Conservation (phyloP, 2,888 invertebrate genomes). For the Siphlonurus alternatus region DNA sequence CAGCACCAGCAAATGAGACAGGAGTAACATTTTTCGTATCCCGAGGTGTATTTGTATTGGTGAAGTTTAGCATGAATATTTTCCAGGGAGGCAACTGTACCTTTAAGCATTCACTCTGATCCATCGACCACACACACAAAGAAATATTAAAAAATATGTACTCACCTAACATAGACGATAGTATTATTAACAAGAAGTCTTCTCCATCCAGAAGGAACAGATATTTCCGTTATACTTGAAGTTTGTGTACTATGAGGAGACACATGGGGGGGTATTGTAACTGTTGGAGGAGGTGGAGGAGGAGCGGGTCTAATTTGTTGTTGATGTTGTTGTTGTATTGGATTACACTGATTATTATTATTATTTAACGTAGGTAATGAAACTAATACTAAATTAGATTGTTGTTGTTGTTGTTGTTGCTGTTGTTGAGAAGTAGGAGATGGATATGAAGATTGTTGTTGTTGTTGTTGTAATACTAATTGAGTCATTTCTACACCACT, state of each 20-base stretch:
- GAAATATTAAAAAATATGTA: too few species aligned
- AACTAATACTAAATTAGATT: too few species aligned
- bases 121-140: too few species aligned
- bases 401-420: constrained; percentile 15
- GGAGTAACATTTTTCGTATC: too few species aligned
- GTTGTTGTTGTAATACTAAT: constrained; percentile 7
- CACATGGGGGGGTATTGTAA: background rate
- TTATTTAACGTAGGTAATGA: too few species aligned
- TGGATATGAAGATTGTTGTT: constrained; percentile 15
- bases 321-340: constrained; percentile 16
- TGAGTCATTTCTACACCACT: background rate
- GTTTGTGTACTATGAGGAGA: constrained; percentile 12
- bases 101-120: too few species aligned
- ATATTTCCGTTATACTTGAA: constrained; percentile 23
- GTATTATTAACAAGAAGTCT: constrained; percentile 50
- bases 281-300: constrained; percentile 1
- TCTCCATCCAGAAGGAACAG: constrained; percentile 64
- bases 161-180: constrained; percentile 62
- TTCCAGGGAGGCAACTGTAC: too few species aligned
- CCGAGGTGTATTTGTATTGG: too few species aligned
- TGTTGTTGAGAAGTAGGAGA: background rate
- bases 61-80: too few species aligned
- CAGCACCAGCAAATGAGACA: too few species aligned
- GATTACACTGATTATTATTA: background rate
- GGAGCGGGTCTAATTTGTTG: constrained; percentile 7